Percentiles rank a stretch among this genome's conserved stretches.
Evolutionary conservation across 2,797 vertebrate species (phyloP).

Genomic region (Melopsittacus undulatus): DNA sequence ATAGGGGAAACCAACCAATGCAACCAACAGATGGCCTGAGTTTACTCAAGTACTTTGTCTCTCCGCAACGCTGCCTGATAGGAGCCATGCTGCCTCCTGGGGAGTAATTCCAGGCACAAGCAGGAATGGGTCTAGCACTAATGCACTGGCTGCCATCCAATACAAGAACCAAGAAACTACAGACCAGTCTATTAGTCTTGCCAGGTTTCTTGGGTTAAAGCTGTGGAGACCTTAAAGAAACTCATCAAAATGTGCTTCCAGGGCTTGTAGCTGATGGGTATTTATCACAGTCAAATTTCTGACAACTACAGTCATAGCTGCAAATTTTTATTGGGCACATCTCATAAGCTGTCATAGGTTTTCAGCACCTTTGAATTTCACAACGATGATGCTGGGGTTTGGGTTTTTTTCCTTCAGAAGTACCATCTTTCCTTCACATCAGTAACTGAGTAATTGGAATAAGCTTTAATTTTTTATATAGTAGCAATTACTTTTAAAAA

Average conservation of each 20-base stretch:
- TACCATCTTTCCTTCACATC: neutral
- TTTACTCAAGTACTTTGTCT: constrained; percentile 68
- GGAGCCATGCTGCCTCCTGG: constrained; percentile 33
- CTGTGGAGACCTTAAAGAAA: neutral
- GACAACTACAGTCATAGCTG: neutral
- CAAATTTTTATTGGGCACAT: neutral
- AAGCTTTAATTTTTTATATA: neutral
- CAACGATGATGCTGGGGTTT: neutral
- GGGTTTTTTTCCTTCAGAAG: neutral
- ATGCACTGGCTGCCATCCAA: constrained; percentile 46
- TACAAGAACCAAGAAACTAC: neutral
- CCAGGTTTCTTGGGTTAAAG: neutral
- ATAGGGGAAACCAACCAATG: constrained; percentile 58
- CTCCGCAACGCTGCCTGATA: constrained; percentile 30
- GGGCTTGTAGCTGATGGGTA: neutral
- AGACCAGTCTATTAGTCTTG: neutral
- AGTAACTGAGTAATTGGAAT: neutral
- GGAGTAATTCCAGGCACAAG: constrained; percentile 48
- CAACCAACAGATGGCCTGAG: constrained; percentile 70
- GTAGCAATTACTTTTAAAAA: neutral
- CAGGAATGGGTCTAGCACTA: constrained; percentile 12
- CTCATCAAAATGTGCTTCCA: neutral
- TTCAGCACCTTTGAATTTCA: neutral
- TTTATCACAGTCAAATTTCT: neutral
- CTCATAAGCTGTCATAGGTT: neutral